A percentile compares a stretch with the other conserved stretches of the same genome.
phyloP scores from a whole-genome alignment of 2,797 vertebrate species.

The Acrossocheilus wenchowensis region DNA sequence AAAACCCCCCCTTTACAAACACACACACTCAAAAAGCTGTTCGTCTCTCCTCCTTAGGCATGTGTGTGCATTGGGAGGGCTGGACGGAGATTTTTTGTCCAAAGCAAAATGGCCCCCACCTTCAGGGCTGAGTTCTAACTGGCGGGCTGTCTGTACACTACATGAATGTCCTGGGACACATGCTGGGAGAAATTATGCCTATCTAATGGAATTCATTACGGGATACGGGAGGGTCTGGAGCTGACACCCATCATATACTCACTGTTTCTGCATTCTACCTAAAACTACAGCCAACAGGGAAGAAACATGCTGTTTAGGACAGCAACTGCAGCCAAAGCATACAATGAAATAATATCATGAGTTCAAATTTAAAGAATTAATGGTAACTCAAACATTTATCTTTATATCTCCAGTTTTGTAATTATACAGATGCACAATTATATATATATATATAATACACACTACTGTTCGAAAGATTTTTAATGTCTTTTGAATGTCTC shows the following conservation, averaged over 20 bases:
- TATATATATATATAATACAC: neutral
- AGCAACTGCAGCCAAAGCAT: conserved; percentile 4
- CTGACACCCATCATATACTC: conserved; percentile 21
- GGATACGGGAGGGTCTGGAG: conserved; percentile 34
- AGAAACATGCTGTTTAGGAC: conserved; percentile 1
- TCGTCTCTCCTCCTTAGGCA: neutral
- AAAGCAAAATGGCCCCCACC: conserved; percentile 30
- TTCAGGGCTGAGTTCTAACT: conserved; percentile 19
- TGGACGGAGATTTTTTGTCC: conserved; percentile 1
- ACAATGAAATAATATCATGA: neutral
- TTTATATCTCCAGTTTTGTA: neutral
- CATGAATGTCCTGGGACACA: conserved; percentile 38
- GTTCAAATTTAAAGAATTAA: neutral
- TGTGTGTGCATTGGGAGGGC: neutral
- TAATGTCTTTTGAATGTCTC: neutral
- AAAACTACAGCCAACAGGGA: neutral
- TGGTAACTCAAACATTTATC: neutral
- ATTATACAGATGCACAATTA: neutral
- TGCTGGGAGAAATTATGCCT: conserved; percentile 53
- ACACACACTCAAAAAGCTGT: conserved; percentile 4
- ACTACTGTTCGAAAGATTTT: neutral
- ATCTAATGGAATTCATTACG: conserved; percentile 59
- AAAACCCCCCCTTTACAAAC: conserved; percentile 22
- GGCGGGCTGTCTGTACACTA: conserved; percentile 7
- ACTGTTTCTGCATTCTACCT: neutral